phyloP scores from a whole-genome alignment of 2,888 invertebrate species.

The Amiota minor region DNA sequence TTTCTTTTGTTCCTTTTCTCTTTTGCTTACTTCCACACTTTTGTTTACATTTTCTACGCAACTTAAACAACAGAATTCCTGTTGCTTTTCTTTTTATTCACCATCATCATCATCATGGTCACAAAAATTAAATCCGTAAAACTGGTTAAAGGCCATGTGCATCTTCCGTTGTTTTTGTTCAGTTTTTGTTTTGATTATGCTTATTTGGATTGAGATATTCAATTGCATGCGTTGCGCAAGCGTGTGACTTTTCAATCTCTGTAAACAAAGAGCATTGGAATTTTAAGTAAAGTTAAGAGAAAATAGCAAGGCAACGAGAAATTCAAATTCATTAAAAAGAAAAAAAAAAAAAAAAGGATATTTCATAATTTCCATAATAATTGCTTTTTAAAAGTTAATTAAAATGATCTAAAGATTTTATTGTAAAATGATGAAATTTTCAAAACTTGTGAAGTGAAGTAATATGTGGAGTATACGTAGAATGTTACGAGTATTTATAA shows the following conservation, averaged over 20 bases:
- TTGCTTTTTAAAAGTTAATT: too few relatives aligned
- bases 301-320: neutral
- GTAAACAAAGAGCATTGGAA: neutral
- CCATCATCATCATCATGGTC: neutral
- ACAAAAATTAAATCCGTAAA: neutral
- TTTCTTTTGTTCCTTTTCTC: too few relatives aligned
- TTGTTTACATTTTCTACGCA: too few relatives aligned
- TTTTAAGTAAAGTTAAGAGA: neutral
- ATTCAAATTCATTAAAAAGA: neutral
- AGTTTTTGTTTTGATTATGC: constrained; percentile 23
- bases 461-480: too few relatives aligned
- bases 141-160: neutral
- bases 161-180: constrained; percentile 17
- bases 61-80: neutral
- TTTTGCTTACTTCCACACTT: too few relatives aligned
- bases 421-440: neutral
- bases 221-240: constrained; percentile 4
- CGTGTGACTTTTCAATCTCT: neutral
- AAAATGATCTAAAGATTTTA: neutral
- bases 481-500: too few relatives aligned
- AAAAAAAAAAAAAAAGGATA: neutral
- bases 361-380: neutral
- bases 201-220: constrained; percentile 5
- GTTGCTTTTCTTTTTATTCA: constrained; percentile 9
- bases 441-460: too few relatives aligned